These are phyloP conservation scores for Platysteira castanea DNA, from an alignment of 2,113 vertebrate species.

Conservation along the genomic window DNA sequence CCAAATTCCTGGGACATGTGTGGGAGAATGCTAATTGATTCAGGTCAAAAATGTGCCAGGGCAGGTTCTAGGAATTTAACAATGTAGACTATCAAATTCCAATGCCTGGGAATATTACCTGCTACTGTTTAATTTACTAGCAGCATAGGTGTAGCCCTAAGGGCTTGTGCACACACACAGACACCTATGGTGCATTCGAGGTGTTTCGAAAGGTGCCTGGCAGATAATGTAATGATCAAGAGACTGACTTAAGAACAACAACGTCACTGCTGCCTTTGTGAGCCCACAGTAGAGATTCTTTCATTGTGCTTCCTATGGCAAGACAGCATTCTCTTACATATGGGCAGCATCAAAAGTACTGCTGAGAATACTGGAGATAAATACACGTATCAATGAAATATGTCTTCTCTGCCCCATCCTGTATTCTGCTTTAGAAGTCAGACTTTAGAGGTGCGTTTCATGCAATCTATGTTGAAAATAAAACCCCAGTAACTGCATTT, in stretches of 20 bases:
- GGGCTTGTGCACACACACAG: neutral
- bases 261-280: neutral
- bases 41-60: conserved; percentile 50
- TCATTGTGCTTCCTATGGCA: neutral
- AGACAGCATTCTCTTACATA: neutral
- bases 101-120: conserved; percentile 45
- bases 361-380: neutral
- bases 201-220: neutral
- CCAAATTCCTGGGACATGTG: neutral
- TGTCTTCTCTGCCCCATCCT: neutral
- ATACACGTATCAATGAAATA: neutral
- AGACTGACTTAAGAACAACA: neutral
- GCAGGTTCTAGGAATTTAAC: conserved; percentile 55
- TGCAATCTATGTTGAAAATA: neutral
- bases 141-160: conserved; percentile 39
- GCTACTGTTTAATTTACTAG: conserved; percentile 37
- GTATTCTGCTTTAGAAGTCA: neutral
- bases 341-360: neutral
- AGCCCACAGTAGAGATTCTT: neutral
- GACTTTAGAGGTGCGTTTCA: neutral
- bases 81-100: conserved; percentile 42
- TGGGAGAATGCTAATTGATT: conserved; percentile 45
- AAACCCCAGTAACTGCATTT: neutral
- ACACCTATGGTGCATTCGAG: neutral
- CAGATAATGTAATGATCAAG: neutral